Conservation (phyloP, 1,140 invertebrate genomes). For the Drosophila nigrodunni region DNA sequence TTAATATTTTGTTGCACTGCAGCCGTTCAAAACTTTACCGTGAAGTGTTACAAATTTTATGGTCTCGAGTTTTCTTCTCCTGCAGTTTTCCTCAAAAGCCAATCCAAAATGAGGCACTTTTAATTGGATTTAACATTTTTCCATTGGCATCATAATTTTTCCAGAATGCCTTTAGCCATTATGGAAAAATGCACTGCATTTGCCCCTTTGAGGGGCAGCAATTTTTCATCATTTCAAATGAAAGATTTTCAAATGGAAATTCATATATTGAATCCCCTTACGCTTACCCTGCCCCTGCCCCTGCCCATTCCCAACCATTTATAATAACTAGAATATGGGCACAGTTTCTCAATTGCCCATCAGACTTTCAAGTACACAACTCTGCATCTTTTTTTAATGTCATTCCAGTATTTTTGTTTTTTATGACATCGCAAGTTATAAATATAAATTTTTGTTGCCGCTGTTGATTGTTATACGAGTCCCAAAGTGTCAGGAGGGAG, state of each 20-base stretch:
- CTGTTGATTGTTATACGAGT: constrained; percentile 76
- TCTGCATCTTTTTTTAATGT: constrained; percentile 35
- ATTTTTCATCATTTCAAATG: constrained; percentile 72
- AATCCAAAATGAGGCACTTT: constrained; percentile 31
- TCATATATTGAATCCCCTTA: constrained; percentile 20
- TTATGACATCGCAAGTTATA: constrained; percentile 67
- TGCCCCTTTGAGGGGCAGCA: constrained; percentile 46
- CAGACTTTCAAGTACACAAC: constrained; percentile 31
- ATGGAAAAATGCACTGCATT: constrained; percentile 55
- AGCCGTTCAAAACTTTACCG: constrained; percentile 40
- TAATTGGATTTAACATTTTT: constrained; percentile 54
- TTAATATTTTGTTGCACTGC: constrained; percentile 60
- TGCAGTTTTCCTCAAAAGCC: neutral
- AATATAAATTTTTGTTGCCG: constrained; percentile 64
- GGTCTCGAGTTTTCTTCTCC: constrained; percentile 5
- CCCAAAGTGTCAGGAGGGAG: constrained; percentile 3
- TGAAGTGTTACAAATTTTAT: constrained; percentile 79
- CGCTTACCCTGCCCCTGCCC: neutral
- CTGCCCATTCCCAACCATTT: constrained; percentile 21
- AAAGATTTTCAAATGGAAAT: constrained; percentile 46
- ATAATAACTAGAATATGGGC: constrained; percentile 39
- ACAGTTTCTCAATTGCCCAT: constrained; percentile 47
- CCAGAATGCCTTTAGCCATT: constrained; percentile 52
- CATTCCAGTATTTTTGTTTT: constrained; percentile 51
- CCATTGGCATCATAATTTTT: constrained; percentile 46